These are phyloP conservation scores for Phainopepla nitens DNA, from an alignment of 2,113 vertebrate genomes.

Conservation along the genomic window DNA sequence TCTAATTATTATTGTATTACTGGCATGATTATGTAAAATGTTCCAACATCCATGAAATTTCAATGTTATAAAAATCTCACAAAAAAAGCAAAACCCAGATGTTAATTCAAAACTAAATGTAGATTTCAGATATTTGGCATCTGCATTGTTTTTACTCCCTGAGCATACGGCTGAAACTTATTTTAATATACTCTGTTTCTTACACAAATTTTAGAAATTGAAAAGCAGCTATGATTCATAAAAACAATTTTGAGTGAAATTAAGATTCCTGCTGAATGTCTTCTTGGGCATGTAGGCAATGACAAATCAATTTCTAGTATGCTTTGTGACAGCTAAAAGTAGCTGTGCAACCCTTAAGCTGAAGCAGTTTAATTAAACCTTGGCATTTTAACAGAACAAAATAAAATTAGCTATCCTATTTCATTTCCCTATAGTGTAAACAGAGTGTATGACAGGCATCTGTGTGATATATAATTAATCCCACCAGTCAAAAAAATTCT, in stretches of 20 bases:
- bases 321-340: slow-evolving; percentile 37
- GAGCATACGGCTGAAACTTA: neutral
- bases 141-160: neutral
- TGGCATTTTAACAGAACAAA: slow-evolving; percentile 64
- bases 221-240: slow-evolving; percentile 33
- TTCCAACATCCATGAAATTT: neutral
- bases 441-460: slow-evolving; percentile 42
- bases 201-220: neutral
- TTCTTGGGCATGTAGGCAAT: slow-evolving; percentile 22
- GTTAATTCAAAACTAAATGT: neutral
- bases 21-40: neutral
- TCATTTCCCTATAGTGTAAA: slow-evolving; percentile 53
- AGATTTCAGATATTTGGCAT: neutral
- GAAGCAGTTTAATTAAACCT: slow-evolving; percentile 62
- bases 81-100: neutral
- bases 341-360: slow-evolving; percentile 42
- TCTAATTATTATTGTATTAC: neutral
- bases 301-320: slow-evolving; percentile 50
- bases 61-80: neutral
- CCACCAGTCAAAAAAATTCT: slow-evolving; percentile 24
- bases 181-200: slow-evolving; percentile 1
- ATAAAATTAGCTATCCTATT: slow-evolving; percentile 52
- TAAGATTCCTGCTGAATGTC: slow-evolving; percentile 3
- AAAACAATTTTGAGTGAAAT: slow-evolving; percentile 30
- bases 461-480: slow-evolving; percentile 47